Conservation (phyloP, 1,140 invertebrate species). For the Paralvinella palmiformis region DNA sequence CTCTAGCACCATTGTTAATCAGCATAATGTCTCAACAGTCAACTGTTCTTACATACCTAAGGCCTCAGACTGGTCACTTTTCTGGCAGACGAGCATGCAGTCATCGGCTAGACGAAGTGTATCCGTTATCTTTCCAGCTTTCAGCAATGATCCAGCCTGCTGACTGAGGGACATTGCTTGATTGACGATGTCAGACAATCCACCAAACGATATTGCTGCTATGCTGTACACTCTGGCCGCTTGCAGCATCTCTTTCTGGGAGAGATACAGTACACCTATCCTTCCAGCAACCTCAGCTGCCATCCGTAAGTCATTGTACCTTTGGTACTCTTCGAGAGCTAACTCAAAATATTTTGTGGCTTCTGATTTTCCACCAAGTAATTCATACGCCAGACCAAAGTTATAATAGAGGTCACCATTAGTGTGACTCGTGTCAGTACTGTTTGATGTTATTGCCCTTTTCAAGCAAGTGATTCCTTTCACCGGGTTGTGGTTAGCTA, state of each 20-base stretch:
- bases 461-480: slow-evolving; percentile 24
- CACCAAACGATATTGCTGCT: slow-evolving; percentile 22
- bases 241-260: slow-evolving; percentile 6
- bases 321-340: slow-evolving; percentile 27
- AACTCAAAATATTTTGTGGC: slow-evolving; percentile 24
- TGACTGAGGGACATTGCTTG: slow-evolving; percentile 22
- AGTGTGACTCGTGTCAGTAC: slow-evolving; percentile 20
- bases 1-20: too few relatives aligned
- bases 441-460: slow-evolving; percentile 22
- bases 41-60: slow-evolving; percentile 5
- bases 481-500: slow-evolving; percentile 21
- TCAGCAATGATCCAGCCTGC: slow-evolving; percentile 20
- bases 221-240: slow-evolving; percentile 21
- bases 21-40: too few relatives aligned
- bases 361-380: slow-evolving; percentile 17
- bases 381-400: slow-evolving; percentile 30
- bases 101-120: slow-evolving; percentile 22
- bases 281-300: slow-evolving; percentile 8
- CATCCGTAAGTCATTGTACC: slow-evolving; percentile 19
- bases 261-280: slow-evolving; percentile 10
- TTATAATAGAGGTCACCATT: slow-evolving; percentile 34
- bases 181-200: slow-evolving; percentile 15
- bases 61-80: not conserved
- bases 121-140: slow-evolving; percentile 13
- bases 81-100: slow-evolving; percentile 21